Evolutionary conservation across 2,888 invertebrate species (phyloP), one percentile per base, ranked within the genome.

Genomic region (Encarsia formosa): DNA sequence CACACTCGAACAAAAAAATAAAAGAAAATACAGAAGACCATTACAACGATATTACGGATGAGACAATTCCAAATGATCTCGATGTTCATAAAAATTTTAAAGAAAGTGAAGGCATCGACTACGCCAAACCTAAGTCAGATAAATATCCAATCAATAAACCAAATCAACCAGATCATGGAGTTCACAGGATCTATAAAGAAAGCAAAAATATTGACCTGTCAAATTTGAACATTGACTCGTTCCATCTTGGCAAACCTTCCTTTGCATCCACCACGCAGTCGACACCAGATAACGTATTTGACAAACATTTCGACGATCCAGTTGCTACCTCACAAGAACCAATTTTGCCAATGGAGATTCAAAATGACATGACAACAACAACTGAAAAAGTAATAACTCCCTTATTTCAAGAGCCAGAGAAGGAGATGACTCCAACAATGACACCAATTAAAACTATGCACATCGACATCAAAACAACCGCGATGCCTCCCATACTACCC

Each of bases 31-130:
- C 61, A 2, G 73, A 73, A 60, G 73, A 73, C 57, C 68, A 64
- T 44, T 70, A 73, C 45, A 73, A 73, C 22, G 72, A 73, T 49
- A 73, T 73, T 47, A 59, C 52, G 1, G 70, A 73, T 42, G 71
- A 72, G 31, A 52, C 53, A 23, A 42, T 65, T 24, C 54, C 60
- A 5, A 64, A 68, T 24, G 59, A 54, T 8, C 66, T 57, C 23
- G 52, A 52, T 5, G 52, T 59, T 19, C 52, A 41, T 16, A 31
- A 31, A 23, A 40, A 45, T 43, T 13, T 46, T 3, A 58, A 49
- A 23, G 49, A 54, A 52, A 40, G 48, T 19, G 42, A 59, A 49
- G 50, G n/a, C n/a, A n/a, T n/a, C n/a, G n/a, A n/a, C n/a, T n/a
- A n/a, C n/a, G n/a, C n/a, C n/a, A n/a, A n/a, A n/a, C n/a, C n/a